Conservation (phyloP, 2,888 invertebrate genomes). For the Pheosia tremula region DNA sequence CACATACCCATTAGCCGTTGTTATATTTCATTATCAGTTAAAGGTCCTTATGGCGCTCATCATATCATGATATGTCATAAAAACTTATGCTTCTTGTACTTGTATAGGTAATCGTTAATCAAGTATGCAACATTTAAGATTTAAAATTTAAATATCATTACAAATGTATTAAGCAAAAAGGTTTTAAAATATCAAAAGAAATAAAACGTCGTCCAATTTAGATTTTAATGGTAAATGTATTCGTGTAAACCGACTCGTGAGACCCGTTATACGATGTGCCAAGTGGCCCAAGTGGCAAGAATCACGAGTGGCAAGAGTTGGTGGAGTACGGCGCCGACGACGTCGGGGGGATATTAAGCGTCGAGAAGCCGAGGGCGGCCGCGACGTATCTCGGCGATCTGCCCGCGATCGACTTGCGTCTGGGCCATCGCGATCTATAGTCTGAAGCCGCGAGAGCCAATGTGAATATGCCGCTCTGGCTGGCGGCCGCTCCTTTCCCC, state of each 20-base stretch:
- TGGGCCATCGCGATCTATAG: conserved; percentile 58
- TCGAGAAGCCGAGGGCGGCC: conserved; percentile 48
- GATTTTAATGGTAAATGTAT: conserved; percentile 60
- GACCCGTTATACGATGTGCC: conserved; percentile 62
- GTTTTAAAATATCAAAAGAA: conserved; percentile 50
- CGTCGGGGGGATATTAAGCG: conserved; percentile 42
- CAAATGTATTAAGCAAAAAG: conserved; percentile 29
- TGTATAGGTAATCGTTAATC: no score
- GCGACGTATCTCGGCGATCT: conserved; percentile 72
- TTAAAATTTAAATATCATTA: conserved; percentile 27
- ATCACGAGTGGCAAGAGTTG: conserved; percentile 51
- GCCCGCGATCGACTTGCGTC: conserved; percentile 60
- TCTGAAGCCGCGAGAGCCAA: conserved; percentile 50
- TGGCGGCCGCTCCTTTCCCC: conserved; percentile 33
- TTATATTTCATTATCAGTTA: no score
- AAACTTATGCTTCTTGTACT: background rate
- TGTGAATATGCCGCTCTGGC: conserved; percentile 46
- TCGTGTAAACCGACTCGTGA: conserved; percentile 55
- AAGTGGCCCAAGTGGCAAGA: conserved; percentile 65
- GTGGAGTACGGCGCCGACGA: conserved; percentile 47
- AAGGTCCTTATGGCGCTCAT: background rate
- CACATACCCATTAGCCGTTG: no score
- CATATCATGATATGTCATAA: background rate
- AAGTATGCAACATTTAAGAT: conserved; percentile 18
- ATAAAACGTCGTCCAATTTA: conserved; percentile 46